These are phyloP conservation scores for Labia minor DNA, from an alignment of 2,888 invertebrate genomes.

Conservation along the genomic window DNA sequence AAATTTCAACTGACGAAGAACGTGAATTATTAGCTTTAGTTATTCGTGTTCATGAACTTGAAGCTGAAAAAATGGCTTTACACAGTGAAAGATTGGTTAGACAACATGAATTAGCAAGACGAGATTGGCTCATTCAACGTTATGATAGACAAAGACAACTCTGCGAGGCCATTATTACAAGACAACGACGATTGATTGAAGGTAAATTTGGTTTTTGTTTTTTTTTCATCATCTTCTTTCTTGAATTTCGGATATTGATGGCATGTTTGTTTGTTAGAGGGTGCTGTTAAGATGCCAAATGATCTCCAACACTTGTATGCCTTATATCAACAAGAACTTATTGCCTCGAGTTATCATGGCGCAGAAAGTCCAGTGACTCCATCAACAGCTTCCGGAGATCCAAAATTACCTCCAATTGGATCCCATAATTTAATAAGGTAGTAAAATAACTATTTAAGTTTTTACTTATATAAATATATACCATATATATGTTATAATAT, in stretches of 20 bases:
- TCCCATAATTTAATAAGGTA: not conserved
- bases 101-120: conserved; percentile 72
- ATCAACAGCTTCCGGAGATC: not conserved
- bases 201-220: conserved; percentile 40
- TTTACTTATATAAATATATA: not conserved
- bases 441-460: not conserved
- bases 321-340: conserved; percentile 77
- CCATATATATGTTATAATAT: not conserved
- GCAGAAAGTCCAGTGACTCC: conserved; percentile 38
- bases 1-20: conserved; percentile 79
- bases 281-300: conserved; percentile 55
- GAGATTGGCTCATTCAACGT: conserved; percentile 71
- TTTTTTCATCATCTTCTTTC: conserved; percentile 13
- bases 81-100: conserved; percentile 77
- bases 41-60: conserved; percentile 84
- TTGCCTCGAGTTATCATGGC: conserved; percentile 65
- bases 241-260: not conserved
- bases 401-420: not conserved
- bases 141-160: conserved; percentile 75
- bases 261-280: conserved; percentile 40
- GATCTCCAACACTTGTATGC: conserved; percentile 71
- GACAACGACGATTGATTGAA: conserved; percentile 75
- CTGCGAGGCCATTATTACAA: conserved; percentile 82
- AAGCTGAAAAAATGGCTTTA: conserved; percentile 86
- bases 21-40: conserved; percentile 77